Evolutionary conservation across 2,797 vertebrate genomes (phyloP).

Genomic region (Anabas testudineus): DNA sequence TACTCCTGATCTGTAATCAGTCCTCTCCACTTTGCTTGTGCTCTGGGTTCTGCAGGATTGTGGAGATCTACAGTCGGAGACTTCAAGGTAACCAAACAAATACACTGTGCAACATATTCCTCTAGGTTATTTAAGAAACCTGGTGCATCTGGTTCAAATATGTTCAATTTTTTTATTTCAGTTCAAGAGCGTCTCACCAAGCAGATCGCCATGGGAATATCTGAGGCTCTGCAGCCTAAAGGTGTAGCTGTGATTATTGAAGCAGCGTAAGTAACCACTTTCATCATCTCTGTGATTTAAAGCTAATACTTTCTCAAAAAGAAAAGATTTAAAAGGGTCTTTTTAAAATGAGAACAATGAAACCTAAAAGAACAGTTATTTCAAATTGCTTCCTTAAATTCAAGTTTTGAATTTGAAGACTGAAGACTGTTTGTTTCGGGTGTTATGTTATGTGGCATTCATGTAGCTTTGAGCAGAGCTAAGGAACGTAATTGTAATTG

Average conservation of each 20-base stretch:
- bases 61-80: constrained; percentile 89
- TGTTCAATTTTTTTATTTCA: constrained; percentile 52
- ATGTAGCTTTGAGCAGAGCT: too few relatives aligned
- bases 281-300: background rate
- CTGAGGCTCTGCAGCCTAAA: constrained; percentile 85
- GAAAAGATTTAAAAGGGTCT: background rate
- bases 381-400: too few relatives aligned
- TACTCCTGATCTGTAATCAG: constrained; percentile 36
- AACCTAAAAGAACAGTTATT: too few relatives aligned
- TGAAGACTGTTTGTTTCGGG: too few relatives aligned
- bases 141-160: background rate
- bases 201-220: constrained; percentile 86
- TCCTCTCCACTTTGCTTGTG: constrained; percentile 24
- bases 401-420: too few relatives aligned
- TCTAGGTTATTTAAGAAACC: background rate
- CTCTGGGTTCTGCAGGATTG: constrained; percentile 81
- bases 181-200: constrained; percentile 90
- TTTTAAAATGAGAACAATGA: too few relatives aligned
- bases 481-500: too few relatives aligned
- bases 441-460: too few relatives aligned
- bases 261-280: constrained; percentile 82
- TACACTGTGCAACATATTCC: background rate
- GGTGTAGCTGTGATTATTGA: constrained; percentile 87
- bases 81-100: constrained; percentile 84
- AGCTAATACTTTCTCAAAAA: background rate